phyloP scores from a whole-genome alignment of 30 jellyfish, hydroid and myxozoan species.

The Aurelia sp. region DNA sequence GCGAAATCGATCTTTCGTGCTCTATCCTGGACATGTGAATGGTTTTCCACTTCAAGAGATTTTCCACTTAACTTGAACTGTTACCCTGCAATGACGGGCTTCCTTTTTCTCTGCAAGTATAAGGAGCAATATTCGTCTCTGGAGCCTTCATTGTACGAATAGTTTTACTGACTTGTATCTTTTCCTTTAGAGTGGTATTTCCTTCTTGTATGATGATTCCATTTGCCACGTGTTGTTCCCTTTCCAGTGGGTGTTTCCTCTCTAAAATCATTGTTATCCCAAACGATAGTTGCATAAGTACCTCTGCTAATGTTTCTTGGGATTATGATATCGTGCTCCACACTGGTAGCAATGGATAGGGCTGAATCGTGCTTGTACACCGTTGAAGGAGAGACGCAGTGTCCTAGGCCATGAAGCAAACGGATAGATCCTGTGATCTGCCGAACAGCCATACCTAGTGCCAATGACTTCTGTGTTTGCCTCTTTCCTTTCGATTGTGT shows the following conservation, averaged over 20 bases:
- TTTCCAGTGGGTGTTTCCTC: constrained; percentile 63
- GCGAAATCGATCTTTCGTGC: constrained; percentile 31
- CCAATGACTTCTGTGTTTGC: constrained; percentile 64
- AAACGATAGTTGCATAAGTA: constrained; percentile 34
- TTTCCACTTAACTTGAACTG: constrained; percentile 19
- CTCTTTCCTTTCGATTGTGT: constrained; percentile 36
- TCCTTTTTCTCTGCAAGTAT: constrained; percentile 37
- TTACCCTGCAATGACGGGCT: constrained; percentile 47
- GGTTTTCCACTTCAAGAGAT: too few species aligned
- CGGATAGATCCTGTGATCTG: constrained; percentile 66
- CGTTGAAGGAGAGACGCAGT: constrained; percentile 74
- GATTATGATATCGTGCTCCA: constrained; percentile 23
- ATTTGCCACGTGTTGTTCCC: constrained; percentile 73
- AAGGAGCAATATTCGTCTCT: constrained; percentile 19
- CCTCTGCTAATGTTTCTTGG: constrained; percentile 47
- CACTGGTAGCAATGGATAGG: constrained; percentile 33
- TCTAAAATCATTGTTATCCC: constrained; percentile 61
- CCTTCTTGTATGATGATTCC: constrained; percentile 49
- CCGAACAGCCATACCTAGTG: constrained; percentile 73
- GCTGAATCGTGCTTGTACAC: constrained; percentile 73
- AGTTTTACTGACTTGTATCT: constrained; percentile 11
- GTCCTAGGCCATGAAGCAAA: constrained; percentile 59
- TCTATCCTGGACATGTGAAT: constrained; percentile 11
- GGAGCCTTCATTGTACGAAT: constrained; percentile 58
- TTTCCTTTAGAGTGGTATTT: constrained; percentile 6